Conservation (phyloP, 2,888 invertebrate species). For the Andrena flavipes region DNA sequence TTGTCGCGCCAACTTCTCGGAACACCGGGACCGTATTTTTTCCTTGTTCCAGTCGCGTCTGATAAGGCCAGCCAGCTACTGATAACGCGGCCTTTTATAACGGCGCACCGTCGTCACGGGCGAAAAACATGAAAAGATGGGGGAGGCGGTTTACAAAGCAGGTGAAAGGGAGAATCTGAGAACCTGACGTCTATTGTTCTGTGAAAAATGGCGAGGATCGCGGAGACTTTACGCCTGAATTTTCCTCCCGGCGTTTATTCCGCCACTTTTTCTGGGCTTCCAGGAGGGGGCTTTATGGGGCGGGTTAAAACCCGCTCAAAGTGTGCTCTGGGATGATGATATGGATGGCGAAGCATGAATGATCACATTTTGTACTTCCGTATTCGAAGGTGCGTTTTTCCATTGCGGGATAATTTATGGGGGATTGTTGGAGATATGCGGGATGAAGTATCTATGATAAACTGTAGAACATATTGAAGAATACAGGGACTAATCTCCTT, state of each 20-base stretch:
- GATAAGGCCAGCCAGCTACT: slow-evolving; percentile 28
- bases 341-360: background rate
- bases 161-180: slow-evolving; percentile 32
- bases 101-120: background rate
- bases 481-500: too few relatives aligned
- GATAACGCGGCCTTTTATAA: slow-evolving; percentile 27
- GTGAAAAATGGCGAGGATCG: slow-evolving; percentile 24
- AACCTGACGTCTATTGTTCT: slow-evolving; percentile 43
- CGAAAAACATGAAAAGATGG: slow-evolving; percentile 23
- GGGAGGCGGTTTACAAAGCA: slow-evolving; percentile 16
- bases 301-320: background rate
- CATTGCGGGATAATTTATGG: too few relatives aligned
- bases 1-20: background rate
- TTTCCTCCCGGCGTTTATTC: slow-evolving; percentile 16
- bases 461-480: too few relatives aligned
- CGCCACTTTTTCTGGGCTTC: slow-evolving; percentile 3
- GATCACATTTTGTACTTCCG: background rate
- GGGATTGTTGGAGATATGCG: too few relatives aligned
- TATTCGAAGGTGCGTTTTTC: background rate
- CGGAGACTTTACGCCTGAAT: background rate
- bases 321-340: background rate
- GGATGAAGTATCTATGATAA: too few relatives aligned
- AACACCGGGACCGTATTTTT: slow-evolving; percentile 15
- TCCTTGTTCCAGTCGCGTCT: background rate
- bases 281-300: background rate